phyloP scores from a whole-genome alignment of 2,797 vertebrate genomes.

The Myripristis jacobus region DNA sequence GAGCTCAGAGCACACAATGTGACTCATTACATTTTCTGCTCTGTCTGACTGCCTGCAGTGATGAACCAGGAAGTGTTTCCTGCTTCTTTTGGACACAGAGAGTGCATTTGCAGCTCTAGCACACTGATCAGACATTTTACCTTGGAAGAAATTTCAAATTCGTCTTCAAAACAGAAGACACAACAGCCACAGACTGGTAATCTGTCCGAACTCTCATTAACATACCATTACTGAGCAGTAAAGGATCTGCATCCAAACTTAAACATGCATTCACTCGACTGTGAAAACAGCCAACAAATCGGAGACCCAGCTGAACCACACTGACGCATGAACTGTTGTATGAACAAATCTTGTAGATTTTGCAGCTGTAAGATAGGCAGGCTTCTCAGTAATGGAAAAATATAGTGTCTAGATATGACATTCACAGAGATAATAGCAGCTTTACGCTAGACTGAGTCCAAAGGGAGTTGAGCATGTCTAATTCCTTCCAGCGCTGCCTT shows the following conservation, averaged over 20 bases:
- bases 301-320: slow-evolving; percentile 42
- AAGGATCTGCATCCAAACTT: slow-evolving; percentile 13
- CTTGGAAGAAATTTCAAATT: not conserved
- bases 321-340: slow-evolving; percentile 46
- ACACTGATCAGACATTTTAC: not conserved
- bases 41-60: not conserved
- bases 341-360: slow-evolving; percentile 58
- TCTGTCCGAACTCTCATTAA: slow-evolving; percentile 13
- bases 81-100: slow-evolving; percentile 30
- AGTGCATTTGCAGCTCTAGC: not conserved
- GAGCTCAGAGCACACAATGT: slow-evolving; percentile 25
- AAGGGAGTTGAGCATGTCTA: slow-evolving; percentile 56
- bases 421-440: slow-evolving; percentile 66
- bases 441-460: slow-evolving; percentile 59
- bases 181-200: not conserved
- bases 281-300: slow-evolving; percentile 51
- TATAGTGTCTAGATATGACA: slow-evolving; percentile 60
- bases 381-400: slow-evolving; percentile 64
- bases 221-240: slow-evolving; percentile 14
- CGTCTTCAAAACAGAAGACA: not conserved
- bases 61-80: slow-evolving; percentile 48
- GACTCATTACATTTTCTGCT: not conserved
- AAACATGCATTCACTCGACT: slow-evolving; percentile 53
- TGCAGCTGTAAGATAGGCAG: slow-evolving; percentile 55
- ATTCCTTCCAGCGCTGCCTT: slow-evolving; percentile 58